Evolutionary conservation across 2,888 invertebrate species (phyloP), one percentile per base, ranked within the genome.

Genomic region (Cepaea hortensis): DNA sequence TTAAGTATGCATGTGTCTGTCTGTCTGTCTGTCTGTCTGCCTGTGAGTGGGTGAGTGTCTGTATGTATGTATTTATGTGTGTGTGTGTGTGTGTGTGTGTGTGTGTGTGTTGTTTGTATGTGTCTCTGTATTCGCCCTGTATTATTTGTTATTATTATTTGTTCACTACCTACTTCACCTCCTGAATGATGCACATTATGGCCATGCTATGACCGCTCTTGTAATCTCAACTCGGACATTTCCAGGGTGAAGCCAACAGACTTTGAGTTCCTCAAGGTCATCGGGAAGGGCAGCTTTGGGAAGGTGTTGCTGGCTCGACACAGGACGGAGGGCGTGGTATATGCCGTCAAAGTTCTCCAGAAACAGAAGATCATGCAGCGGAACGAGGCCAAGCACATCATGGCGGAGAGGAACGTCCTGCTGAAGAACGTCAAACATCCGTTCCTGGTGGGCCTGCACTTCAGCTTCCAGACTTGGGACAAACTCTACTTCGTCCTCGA

Each of bases 401-500:
- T 96, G 96, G 95, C 96, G 48, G 96, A 96, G 92, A 93, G 96
- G 72, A 96, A 96, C 90, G 96, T 96, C 3, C 94, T 96, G 82
- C 94, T 96, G 79, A 95, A 95, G 91, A 96, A 96, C 92, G 93
- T 96, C 77, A 93, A 95, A 88, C 96, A 96, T 91, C 96, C 96
- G 3, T 96, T 96, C 93, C 94, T 96, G 11, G 96, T 96, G 23
- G 95, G 95, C 3, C 95, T 96, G 3, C 95, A 96, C 91, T 96
- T 95, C 93, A 95, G 96, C 85, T 96, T 96, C 94, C 96, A 96
- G 91, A 96, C 96, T 0, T 93, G 94, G 61, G 95, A 96, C 90
- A 96, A 96, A 93, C 95, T 96, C 46, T 96, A 96, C 92, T 96
- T 96, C 92, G 96, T 96, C 2, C 93, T 96, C 85, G 96, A 96